Base-by-base conservation (phyloP, 2,888 invertebrate genomes). In the Lysandra bellargus region DNA sequence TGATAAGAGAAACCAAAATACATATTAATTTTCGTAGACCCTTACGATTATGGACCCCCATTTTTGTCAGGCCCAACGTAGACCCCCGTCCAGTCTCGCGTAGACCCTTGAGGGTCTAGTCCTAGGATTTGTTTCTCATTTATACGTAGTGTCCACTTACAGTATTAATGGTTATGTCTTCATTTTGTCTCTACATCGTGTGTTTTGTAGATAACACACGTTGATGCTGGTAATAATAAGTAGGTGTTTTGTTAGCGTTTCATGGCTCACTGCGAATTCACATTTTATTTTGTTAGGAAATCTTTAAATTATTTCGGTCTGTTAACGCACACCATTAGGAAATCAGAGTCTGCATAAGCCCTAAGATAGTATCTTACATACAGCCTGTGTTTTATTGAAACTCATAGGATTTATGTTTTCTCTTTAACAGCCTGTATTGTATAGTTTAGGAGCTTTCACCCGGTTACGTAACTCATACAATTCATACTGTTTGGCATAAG, bases 401-500 rank as follows among this genome's bases (percentile, higher is more conserved):
- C 33, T 69, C 69, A 69, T 69, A 69, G 33, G 69, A 69, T 69
- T 69, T 37, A 69, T 69, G 69, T 69, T 69, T 37, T 69, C 37
- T 69, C 69, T 64, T 30, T 6, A 69, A 14, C 69, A 69, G 69
- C 17, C 37, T 69, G 69, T 37, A 69, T 69, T 69, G 69, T 69
- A 69, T 69, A 30, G 69, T 69, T 33, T 69, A 69, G 64, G 64
- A 30, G 33, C 69, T 69, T 69, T 69, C 69, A 69, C 69, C 14
- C 12, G 33, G 69, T 69, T 30, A 69, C 14, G 14, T 23, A 37
- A 69, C 64, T 23, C 61, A 61, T 64, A 64, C 64, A 64, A 64
- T 64, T 64, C 64, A 69, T 33, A 69, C 33, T 69, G 69, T 69
- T 69, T 69, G 69, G 69, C 69, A 69, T 69, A 69, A 37, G 33